phyloP scores from a whole-genome alignment of 2,113 vertebrate species.

The Machaerirhynchus nigripectus region DNA sequence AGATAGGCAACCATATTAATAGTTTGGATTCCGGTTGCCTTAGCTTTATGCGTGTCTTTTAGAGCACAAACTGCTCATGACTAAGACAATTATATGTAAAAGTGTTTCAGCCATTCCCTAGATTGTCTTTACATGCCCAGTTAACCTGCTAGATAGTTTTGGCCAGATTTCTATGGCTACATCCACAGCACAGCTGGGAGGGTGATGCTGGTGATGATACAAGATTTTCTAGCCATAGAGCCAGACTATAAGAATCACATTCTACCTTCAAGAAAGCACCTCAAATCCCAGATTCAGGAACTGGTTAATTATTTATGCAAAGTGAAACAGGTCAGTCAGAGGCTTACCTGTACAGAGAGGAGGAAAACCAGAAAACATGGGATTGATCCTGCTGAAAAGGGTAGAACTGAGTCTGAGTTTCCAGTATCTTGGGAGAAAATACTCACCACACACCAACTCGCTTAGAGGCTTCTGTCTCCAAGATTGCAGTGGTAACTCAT shows the following conservation, averaged over 20 bases:
- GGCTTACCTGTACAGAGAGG: not conserved
- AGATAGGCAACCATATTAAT: not conserved
- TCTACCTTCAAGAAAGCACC: not conserved
- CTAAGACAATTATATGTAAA: not conserved
- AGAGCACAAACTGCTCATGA: not conserved
- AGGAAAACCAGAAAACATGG: not conserved
- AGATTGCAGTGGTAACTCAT: not conserved
- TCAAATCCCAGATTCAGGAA: not conserved
- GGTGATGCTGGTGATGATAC: not conserved
- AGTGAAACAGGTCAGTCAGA: not conserved
- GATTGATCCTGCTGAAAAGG: not conserved
- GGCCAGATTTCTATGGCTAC: not conserved
- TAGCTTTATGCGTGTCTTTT: not conserved
- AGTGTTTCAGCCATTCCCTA: not conserved
- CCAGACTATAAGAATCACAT: not conserved
- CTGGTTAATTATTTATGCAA: not conserved
- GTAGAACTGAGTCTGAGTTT: not conserved
- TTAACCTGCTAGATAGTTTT: not conserved
- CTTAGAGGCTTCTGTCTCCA: not conserved
- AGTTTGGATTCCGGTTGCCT: not conserved
- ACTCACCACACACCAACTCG: not conserved
- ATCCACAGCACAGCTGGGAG: not conserved
- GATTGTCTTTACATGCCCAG: not conserved
- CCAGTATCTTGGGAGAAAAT: not conserved
- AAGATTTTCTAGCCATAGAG: not conserved